phyloP scores from a whole-genome alignment of 1,140 invertebrate species.

The Adoxophyes honmai region DNA sequence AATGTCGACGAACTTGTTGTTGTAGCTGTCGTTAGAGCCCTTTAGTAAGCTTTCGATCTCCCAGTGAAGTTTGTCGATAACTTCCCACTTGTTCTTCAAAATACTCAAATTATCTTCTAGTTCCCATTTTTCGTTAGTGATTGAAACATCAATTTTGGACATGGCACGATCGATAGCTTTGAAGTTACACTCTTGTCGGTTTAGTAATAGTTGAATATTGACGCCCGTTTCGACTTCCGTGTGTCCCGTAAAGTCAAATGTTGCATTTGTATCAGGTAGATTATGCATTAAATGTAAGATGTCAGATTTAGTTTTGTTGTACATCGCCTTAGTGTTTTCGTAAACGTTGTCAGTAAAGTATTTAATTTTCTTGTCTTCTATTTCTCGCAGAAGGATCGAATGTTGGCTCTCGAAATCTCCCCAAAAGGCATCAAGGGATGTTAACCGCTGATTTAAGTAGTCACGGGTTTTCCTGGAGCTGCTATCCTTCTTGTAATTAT shows the following conservation, averaged over 20 bases:
- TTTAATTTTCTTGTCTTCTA: background rate
- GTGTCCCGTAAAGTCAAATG: no score
- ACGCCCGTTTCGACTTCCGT: constrained; percentile 17
- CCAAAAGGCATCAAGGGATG: background rate
- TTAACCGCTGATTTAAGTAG: background rate
- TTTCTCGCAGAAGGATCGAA: background rate
- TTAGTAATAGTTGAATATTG: background rate
- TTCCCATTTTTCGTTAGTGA: constrained; percentile 14
- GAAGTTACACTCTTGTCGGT: constrained; percentile 12
- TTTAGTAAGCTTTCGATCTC: constrained; percentile 1
- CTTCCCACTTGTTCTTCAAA: background rate
- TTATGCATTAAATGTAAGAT: background rate
- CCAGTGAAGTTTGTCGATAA: constrained; percentile 12
- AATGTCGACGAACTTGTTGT: background rate
- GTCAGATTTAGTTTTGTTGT: background rate
- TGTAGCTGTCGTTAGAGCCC: background rate
- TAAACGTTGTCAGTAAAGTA: background rate
- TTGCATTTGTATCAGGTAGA: no score
- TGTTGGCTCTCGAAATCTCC: background rate
- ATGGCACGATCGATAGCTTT: background rate
- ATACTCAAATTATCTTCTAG: constrained; percentile 1
- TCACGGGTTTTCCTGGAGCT: background rate
- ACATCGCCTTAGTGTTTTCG: background rate
- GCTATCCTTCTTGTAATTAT: background rate
- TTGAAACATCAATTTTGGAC: constrained; percentile 2